These are phyloP conservation scores for Halichondria panicea DNA, from an alignment of 37 sponge, comb jelly and placozoan species.

Conservation along the genomic window DNA sequence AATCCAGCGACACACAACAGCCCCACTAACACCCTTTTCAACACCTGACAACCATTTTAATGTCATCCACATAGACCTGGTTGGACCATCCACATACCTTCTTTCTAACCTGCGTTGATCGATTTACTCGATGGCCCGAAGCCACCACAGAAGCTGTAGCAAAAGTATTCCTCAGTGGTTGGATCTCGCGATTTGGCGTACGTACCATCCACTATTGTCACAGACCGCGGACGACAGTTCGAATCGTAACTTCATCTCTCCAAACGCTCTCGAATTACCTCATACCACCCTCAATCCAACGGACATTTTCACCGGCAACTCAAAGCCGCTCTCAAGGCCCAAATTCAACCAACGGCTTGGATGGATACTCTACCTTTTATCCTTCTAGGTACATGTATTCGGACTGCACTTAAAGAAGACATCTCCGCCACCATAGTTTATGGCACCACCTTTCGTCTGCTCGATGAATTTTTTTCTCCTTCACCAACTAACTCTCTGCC, in stretches of 20 bases:
- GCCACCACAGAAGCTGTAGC: slow-evolving; percentile 60
- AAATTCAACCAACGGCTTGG: slow-evolving; percentile 45
- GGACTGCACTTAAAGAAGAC: slow-evolving; percentile 64
- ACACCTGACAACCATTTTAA: slow-evolving; percentile 60
- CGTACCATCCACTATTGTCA: slow-evolving; percentile 53
- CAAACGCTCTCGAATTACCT: slow-evolving; percentile 46
- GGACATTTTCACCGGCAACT: slow-evolving; percentile 66
- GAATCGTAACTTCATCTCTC: slow-evolving; percentile 38
- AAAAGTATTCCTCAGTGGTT: slow-evolving; percentile 46
- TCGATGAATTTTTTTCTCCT: slow-evolving; percentile 63
- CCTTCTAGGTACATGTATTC: slow-evolving; percentile 68
- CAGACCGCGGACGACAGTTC: slow-evolving; percentile 68
- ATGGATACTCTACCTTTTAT: slow-evolving; percentile 55
- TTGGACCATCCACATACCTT: slow-evolving; percentile 60
- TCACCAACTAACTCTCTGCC: slow-evolving; percentile 3
- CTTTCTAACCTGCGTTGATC: slow-evolving; percentile 51
- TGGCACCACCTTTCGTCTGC: slow-evolving; percentile 71
- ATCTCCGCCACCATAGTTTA: slow-evolving; percentile 55
- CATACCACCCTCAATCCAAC: slow-evolving; percentile 63
- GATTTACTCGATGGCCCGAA: slow-evolving; percentile 58
- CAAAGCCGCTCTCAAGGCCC: slow-evolving; percentile 49
- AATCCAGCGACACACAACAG: slow-evolving; percentile 37
- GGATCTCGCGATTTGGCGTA: slow-evolving; percentile 64
- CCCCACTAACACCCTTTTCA: slow-evolving; percentile 31
- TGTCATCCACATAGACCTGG: slow-evolving; percentile 60